Percentiles rank a stretch among this genome's conserved stretches.
Conservation (phyloP, 2,888 invertebrate genomes). For the Eugnorisma glareosa region DNA sequence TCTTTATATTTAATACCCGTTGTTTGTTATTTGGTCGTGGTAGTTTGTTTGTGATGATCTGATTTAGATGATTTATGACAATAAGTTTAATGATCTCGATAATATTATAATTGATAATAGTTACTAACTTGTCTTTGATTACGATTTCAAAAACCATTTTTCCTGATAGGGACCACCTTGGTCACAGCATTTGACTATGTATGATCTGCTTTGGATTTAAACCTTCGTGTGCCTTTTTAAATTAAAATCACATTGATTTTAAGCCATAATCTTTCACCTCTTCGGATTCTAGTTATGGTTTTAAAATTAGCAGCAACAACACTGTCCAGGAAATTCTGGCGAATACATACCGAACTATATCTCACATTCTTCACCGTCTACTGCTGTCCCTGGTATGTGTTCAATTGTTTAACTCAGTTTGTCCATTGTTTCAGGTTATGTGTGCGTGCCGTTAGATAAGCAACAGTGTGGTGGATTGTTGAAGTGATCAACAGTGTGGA, state of each 20-base stretch:
- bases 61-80: constrained; percentile 11
- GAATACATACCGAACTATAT: constrained; percentile 3
- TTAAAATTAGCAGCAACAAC: neutral
- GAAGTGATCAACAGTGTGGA: constrained; percentile 85
- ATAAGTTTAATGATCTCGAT: constrained; percentile 4
- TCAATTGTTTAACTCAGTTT: constrained; percentile 63
- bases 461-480: constrained; percentile 81
- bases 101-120: constrained; percentile 9
- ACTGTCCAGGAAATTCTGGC: neutral
- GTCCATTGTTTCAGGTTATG: constrained; percentile 87
- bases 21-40: neutral
- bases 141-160: neutral
- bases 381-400: constrained; percentile 40
- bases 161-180: neutral
- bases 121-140: constrained; percentile 13
- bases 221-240: too few relatives aligned
- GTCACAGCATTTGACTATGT: neutral
- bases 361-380: constrained; percentile 33
- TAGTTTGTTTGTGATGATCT: neutral
- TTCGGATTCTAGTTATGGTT: neutral
- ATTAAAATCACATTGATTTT: too few relatives aligned
- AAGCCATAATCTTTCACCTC: too few relatives aligned
- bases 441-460: constrained; percentile 87
- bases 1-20: neutral
- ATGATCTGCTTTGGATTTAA: neutral